A percentile compares a stretch with the other conserved stretches of the same genome.
Evolutionary conservation across 2,113 vertebrate genomes (phyloP).

Genomic region (Siphamia tubifer): DNA sequence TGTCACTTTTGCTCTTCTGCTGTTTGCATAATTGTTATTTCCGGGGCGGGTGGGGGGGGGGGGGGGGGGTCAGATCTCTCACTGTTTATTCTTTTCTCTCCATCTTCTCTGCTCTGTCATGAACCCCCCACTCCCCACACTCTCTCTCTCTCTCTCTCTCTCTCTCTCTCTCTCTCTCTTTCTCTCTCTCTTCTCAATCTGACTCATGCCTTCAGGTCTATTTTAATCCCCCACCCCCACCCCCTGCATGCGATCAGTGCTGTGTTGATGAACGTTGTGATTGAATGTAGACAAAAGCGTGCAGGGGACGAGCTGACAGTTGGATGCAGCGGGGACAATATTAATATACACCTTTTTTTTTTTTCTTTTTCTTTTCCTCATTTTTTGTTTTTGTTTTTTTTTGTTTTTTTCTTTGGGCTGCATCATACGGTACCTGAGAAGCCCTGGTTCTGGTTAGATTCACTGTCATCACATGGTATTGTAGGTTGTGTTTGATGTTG

Average conservation of each 20-base stretch:
- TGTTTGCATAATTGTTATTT: constrained; percentile 76
- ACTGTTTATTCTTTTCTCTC: not conserved
- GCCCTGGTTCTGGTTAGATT: constrained; percentile 35
- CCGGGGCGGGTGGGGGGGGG: constrained; percentile 62
- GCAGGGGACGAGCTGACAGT: constrained; percentile 28
- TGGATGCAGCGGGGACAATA: constrained; percentile 40
- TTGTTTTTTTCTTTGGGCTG: constrained; percentile 22
- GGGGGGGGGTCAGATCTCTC: constrained; percentile 44
- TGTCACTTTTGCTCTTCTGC: constrained; percentile 41
- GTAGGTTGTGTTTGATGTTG: constrained; percentile 3
- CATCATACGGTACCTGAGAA: constrained; percentile 7
- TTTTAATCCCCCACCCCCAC: constrained; percentile 69
- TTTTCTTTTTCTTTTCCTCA: not conserved
- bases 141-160: constrained; percentile 15
- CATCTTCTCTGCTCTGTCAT: constrained; percentile 59
- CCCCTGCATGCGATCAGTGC: constrained; percentile 62
- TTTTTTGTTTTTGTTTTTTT: too few relatives aligned
- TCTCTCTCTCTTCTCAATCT: constrained; percentile 57
- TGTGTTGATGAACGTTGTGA: constrained; percentile 65
- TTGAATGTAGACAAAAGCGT: constrained; percentile 63
- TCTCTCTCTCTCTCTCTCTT: constrained; percentile 3
- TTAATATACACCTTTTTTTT: not conserved
- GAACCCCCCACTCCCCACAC: constrained; percentile 36
- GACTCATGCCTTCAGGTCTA: constrained; percentile 80
- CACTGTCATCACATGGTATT: constrained; percentile 14